Base-by-base conservation (phyloP, 1,140 invertebrate genomes). In the Drosophila biarmipes region DNA sequence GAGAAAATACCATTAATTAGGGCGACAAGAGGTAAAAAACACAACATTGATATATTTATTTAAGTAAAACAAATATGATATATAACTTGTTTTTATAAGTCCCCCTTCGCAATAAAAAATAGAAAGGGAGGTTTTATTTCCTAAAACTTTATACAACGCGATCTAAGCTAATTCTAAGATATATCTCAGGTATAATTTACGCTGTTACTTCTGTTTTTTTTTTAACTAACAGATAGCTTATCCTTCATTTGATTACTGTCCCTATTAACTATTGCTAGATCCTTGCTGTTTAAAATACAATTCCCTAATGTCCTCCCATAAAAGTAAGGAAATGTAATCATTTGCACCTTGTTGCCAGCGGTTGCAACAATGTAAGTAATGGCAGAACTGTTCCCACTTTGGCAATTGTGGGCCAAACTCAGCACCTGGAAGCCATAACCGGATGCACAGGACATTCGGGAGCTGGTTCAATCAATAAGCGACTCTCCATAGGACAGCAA, bases 401-500 rank as follows among this genome's bases (percentile, higher is more conserved):
- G 49, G 46, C 55, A 73, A 51, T 38, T 31, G 24, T 19, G 55
- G 34, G 29, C 10, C 63, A 38, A 69, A 56, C 42, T 34, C 29
- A 5, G 24, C 5, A 51, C n/a, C 19, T 34, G 19, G 59, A 21
- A 62, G 51, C 51, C 37, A 37, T 64, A 43, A 29, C 12, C 38
- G 27, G 52, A 51, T 11, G 42, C 21, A 24, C 48, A 46, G 49
- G 63, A 69, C 67, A 55, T 35, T 11, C 34, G 42, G 35, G 40
- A 19, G 35, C 35, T 56, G 40, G 58, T 55, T 43, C 61, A 52
- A 71, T 80, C 77, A 68, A 80, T 82, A 79, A 82, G 58, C 82
- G 77, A 73, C 81, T 78, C 67, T 58, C 40, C 75, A 77, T 43
- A 73, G 29, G 14, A 69, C 49, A 34, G 52, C 71, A 74, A 74